These are phyloP conservation scores for Virgularia gustaviana DNA, from an alignment of 92 coral and sea anemone species.

Conservation along the genomic window DNA sequence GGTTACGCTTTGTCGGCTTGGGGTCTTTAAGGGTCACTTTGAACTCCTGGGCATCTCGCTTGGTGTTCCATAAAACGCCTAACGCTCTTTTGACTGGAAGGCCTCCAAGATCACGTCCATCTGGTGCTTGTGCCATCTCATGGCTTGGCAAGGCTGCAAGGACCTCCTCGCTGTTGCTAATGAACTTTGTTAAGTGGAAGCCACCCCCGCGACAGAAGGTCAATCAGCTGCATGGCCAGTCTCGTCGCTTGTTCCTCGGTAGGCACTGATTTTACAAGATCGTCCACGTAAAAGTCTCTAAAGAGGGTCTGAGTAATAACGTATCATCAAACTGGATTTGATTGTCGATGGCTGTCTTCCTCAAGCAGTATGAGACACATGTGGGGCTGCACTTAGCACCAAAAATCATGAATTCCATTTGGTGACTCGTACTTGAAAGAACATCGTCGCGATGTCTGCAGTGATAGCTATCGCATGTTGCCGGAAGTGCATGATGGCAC, in stretches of 20 bases:
- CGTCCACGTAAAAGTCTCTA: conserved; percentile 34
- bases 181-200: conserved; percentile 35
- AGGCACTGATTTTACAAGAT: not conserved
- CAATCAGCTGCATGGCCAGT: not conserved
- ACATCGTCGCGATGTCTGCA: conserved; percentile 53
- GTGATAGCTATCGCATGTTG: conserved; percentile 46
- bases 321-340: not conserved
- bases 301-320: not conserved
- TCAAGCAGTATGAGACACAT: not conserved
- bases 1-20: conserved; percentile 1
- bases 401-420: conserved; percentile 35
- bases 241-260: not conserved
- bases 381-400: conserved; percentile 38
- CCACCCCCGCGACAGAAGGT: conserved; percentile 15
- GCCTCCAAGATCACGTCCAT: not conserved
- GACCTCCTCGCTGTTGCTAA: conserved; percentile 10
- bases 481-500: too few relatives aligned
- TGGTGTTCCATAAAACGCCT: conserved; percentile 30
- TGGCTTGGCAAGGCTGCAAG: conserved; percentile 5
- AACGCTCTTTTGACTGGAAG: conserved; percentile 23
- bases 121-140: not conserved
- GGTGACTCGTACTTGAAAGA: conserved; percentile 51
- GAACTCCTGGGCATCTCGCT: not conserved
- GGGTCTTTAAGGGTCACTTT: not conserved
- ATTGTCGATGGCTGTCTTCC: conserved; percentile 29